Percentiles rank a stretch among this genome's conserved stretches.
These are phyloP conservation scores for Glandiceps talaboti DNA, from an alignment of 53 echinoderm and acorn worm genomes.

Conservation along the genomic window DNA sequence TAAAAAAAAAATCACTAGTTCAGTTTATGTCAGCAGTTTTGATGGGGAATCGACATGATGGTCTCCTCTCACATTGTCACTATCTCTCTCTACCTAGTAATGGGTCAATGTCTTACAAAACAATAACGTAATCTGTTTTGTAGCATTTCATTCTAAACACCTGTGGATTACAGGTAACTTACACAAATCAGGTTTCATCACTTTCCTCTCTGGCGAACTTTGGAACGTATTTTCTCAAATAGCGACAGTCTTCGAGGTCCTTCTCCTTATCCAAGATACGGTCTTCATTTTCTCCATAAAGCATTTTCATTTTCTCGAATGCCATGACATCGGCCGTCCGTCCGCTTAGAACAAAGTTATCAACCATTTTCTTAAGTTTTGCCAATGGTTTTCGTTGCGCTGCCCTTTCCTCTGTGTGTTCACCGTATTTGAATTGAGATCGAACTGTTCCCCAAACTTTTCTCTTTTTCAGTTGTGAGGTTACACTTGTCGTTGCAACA, in stretches of 20 bases:
- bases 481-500: neutral
- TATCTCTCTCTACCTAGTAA: too few species aligned
- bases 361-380: neutral
- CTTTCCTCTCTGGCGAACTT: neutral
- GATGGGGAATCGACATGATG: too few species aligned
- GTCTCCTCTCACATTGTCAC: too few species aligned
- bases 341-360: neutral
- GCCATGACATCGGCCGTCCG: neutral
- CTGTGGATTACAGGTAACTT: too few species aligned
- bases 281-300: too few species aligned
- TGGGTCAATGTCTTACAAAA: too few species aligned
- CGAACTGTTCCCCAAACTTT: neutral
- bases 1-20: too few species aligned
- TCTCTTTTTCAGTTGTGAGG: neutral
- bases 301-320: neutral
- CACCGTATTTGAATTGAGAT: neutral
- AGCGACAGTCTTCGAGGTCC: neutral
- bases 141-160: too few species aligned
- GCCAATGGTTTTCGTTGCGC: neutral
- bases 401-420: neutral
- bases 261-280: neutral
- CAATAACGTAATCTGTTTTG: too few species aligned
- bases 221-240: neutral
- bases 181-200: neutral
- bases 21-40: too few species aligned